phyloP scores from a whole-genome alignment of 2,113 vertebrate genomes.

The Nycticryphes semicollaris region DNA sequence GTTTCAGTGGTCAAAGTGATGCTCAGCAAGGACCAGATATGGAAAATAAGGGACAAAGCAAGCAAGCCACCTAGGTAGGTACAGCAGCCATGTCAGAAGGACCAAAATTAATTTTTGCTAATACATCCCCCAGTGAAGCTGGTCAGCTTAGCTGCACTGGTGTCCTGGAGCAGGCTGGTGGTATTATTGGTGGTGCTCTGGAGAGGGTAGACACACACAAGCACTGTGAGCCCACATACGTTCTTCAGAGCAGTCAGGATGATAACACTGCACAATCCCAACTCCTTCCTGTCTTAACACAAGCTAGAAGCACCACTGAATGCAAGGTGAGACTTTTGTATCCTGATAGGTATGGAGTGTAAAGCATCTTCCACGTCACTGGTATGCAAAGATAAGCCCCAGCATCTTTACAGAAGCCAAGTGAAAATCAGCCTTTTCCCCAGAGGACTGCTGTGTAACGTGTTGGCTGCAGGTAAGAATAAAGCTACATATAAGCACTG shows the following conservation, averaged over 20 bases:
- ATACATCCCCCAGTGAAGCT: not conserved
- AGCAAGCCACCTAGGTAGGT: not conserved
- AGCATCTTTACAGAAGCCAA: not conserved
- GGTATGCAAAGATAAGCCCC: not conserved
- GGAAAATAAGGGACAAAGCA: not conserved
- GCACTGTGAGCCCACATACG: accelerated
- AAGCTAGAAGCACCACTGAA: not conserved
- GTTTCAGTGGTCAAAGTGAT: not conserved
- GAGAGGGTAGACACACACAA: not conserved
- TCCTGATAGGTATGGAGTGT: not conserved
- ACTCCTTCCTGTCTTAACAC: not conserved
- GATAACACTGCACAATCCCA: not conserved
- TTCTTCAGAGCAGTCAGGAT: not conserved
- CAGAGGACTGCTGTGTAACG: not conserved
- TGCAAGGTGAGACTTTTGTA: not conserved
- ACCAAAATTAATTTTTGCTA: not conserved
- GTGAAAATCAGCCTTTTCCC: not conserved
- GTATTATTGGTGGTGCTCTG: not conserved
- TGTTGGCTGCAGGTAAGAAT: not conserved
- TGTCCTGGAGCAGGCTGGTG: not conserved
- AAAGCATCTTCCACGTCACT: not conserved
- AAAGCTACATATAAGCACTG: not conserved
- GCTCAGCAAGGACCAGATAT: not conserved
- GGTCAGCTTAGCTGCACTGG: not conserved
- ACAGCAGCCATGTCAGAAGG: not conserved